These are phyloP conservation scores for Nemotelus nigrinus DNA, from an alignment of 2,888 invertebrate genomes.

Conservation along the genomic window DNA sequence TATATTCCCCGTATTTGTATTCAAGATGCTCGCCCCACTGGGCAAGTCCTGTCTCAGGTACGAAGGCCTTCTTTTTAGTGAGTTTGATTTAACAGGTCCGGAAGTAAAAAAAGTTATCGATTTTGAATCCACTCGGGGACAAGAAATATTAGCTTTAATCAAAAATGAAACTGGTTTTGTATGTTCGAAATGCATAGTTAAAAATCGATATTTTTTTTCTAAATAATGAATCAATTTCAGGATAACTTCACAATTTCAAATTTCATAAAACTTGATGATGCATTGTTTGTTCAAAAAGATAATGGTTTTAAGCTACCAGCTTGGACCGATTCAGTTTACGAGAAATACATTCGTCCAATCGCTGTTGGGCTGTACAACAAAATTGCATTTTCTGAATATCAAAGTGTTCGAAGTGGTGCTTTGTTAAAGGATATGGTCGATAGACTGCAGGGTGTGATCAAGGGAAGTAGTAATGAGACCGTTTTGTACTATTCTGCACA, in stretches of 20 bases:
- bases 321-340: conserved; percentile 74
- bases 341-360: conserved; percentile 60
- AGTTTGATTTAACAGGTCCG: neutral
- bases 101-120: neutral
- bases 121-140: neutral
- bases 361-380: neutral
- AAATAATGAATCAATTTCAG: neutral
- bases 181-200: neutral
- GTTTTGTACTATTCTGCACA: conserved; percentile 78
- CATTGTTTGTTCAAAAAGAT: conserved; percentile 71
- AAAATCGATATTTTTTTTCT: too few species aligned
- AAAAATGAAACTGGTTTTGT: neutral
- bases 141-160: neutral
- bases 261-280: conserved; percentile 62
- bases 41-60: neutral
- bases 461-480: conserved; percentile 59
- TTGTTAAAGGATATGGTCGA: conserved; percentile 72
- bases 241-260: neutral
- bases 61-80: neutral
- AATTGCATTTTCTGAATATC: conserved; percentile 62
- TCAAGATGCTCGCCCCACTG: neutral
- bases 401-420: conserved; percentile 76
- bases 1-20: neutral
- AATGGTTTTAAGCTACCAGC: conserved; percentile 72
- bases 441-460: conserved; percentile 66